Evolutionary conservation across 2,888 invertebrate species (phyloP).

Genomic region (Muscina levida): DNA sequence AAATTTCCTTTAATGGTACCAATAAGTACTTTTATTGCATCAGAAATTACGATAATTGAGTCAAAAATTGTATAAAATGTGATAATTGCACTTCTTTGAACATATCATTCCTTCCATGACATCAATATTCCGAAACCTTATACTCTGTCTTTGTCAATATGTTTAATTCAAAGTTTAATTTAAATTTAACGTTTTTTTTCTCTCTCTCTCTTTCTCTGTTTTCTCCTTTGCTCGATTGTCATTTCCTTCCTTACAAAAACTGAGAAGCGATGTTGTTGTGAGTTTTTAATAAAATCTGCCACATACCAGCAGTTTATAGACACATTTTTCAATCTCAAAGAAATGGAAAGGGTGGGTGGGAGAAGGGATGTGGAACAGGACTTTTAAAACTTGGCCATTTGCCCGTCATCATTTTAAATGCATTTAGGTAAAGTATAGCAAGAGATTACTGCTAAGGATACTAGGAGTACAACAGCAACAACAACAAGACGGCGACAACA

Average conservation of each 20-base stretch:
- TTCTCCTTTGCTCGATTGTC: no score
- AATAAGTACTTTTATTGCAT: no score
- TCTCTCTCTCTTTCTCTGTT: neutral
- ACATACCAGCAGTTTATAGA: constrained; percentile 49
- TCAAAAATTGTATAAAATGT: no score
- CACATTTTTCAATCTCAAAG: constrained; percentile 47
- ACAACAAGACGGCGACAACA: neutral
- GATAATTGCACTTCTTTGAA: no score
- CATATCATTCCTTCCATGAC: no score
- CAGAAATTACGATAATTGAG: no score
- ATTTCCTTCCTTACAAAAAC: no score
- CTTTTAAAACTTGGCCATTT: constrained; percentile 49
- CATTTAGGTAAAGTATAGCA: constrained; percentile 43
- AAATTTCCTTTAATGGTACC: no score
- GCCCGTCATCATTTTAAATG: constrained; percentile 56
- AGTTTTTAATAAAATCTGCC: constrained; percentile 38
- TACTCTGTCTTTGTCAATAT: no score
- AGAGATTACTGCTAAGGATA: constrained; percentile 14
- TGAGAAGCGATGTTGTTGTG: neutral
- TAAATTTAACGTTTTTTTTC: constrained; percentile 4
- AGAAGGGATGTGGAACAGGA: constrained; percentile 1
- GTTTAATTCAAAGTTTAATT: constrained; percentile 2
- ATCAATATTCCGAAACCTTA: no score
- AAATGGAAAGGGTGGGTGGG: neutral
- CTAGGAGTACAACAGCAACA: neutral